Evolutionary conservation across 1,140 invertebrate genomes (phyloP), one percentile per base, ranked within the genome.

Genomic region (Drusus annulatus): DNA sequence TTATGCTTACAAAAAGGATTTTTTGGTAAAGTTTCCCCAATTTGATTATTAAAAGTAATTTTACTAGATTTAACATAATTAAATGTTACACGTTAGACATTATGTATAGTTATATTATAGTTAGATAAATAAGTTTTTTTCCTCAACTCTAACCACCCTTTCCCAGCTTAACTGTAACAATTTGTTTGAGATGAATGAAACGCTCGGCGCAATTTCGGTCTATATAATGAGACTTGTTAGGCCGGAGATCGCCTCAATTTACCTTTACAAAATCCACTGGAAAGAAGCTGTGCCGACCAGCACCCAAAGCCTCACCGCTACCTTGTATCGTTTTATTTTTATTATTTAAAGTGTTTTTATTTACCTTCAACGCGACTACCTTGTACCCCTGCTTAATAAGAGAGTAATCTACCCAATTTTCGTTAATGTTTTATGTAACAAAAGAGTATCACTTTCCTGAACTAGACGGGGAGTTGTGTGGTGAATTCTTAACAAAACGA

Each of bases 201-300:
- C 52, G 51, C 45, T 5, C 23, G n/a, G 19, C 54, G 69, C 69
- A 74, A 74, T 74, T 74, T 74, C 69, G 69, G 69, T 74, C 51
- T n/a, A 76, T 54, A 76, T 76, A 76, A 62, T 76, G 56, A 76
- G 74, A 19, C 74, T 76, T 76, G 74, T 62, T 76, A 76, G 74
- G 15, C 28, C 21, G 15, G 54, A 62, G 74, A 76, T 76, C 23
- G 62, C 74, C 52, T 76, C 54, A 76, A 76, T 76, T 76, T 76
- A 17, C 16, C 13, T 45, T 60, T 36, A 25, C 74, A 21, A 15
- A 21, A 31, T 62, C 74, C 36, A 76, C 36, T 50, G 28, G 58
- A 6, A 36, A 8, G 8, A 36, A 36, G 31, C 31, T 58, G 60
- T 4, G 54, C 28, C 31, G 4, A 21, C 4, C 21, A n/a, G 23